Percentiles rank a stretch among this genome's conserved stretches.
Evolutionary conservation across 2,888 invertebrate species (phyloP).

Genomic region (Erpobdella octoculata): DNA sequence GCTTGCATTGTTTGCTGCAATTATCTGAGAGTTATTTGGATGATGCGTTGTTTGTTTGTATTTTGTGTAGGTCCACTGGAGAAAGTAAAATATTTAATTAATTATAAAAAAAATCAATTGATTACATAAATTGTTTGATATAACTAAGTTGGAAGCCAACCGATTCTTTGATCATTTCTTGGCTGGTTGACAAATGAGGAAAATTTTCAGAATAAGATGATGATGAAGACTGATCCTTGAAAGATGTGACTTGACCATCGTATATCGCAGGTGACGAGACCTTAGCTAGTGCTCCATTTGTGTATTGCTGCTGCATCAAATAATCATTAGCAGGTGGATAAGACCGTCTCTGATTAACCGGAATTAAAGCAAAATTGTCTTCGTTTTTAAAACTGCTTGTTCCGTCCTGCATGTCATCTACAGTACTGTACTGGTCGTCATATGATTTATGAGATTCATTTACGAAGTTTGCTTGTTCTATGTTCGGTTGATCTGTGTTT

Average conservation of each 20-base stretch:
- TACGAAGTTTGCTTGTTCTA: not conserved
- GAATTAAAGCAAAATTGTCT: not conserved
- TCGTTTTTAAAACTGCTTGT: not conserved
- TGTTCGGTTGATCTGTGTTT: not conserved
- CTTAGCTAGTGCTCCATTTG: not conserved
- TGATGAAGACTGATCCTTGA: not conserved
- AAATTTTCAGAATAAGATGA: slow-evolving; percentile 9
- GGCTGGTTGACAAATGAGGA: slow-evolving; percentile 1
- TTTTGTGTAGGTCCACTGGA: slow-evolving; percentile 24
- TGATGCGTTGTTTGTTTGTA: slow-evolving; percentile 9
- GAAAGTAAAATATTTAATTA: not conserved
- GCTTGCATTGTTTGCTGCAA: not conserved
- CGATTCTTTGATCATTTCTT: slow-evolving; percentile 23
- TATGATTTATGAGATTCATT: not conserved
- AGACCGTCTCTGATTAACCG: not conserved
- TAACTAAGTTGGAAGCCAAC: slow-evolving; percentile 12
- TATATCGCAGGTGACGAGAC: not conserved
- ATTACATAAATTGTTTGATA: not conserved
- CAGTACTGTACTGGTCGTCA: not conserved
- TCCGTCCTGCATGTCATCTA: not conserved
- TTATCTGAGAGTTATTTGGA: slow-evolving; percentile 6
- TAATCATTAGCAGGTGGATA: not conserved
- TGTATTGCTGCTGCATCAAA: not conserved
- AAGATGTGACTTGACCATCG: not conserved
- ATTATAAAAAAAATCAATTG: not conserved